Conservation (phyloP, 2,113 vertebrate species). For the Danio rerio region DNA sequence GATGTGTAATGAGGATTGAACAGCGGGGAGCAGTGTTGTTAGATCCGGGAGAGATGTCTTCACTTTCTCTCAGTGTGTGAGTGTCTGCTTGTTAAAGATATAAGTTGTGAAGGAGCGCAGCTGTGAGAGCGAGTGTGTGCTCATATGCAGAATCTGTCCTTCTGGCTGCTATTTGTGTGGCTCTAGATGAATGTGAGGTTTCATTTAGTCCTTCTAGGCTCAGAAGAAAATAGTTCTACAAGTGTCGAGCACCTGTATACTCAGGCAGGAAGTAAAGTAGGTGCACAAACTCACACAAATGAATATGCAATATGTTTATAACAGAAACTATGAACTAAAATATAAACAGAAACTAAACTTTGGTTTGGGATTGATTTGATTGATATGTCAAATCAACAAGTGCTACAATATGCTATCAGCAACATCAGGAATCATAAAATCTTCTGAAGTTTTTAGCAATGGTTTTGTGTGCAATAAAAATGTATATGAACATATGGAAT, state of each 20-base stretch:
- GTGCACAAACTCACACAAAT: neutral
- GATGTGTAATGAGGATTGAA: constrained; percentile 37
- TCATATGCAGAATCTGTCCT: neutral
- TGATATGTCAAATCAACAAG: neutral
- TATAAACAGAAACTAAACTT: no score
- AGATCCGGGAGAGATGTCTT: constrained; percentile 7
- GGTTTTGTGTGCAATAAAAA: no score
- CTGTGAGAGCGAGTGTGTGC: neutral
- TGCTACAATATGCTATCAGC: neutral
- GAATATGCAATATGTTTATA: no score
- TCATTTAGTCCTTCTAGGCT: neutral
- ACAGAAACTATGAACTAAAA: no score
- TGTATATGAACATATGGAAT: no score
- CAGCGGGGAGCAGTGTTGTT: neutral
- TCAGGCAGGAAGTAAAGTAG: neutral
- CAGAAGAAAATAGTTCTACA: constrained; percentile 12
- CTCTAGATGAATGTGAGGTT: neutral
- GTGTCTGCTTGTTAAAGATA: constrained; percentile 24
- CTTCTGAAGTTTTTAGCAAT: no score
- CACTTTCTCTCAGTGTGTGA: constrained; percentile 9
- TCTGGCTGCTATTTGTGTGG: neutral
- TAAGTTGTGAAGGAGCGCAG: neutral
- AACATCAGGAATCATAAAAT: no score
- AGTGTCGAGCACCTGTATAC: constrained; percentile 15
- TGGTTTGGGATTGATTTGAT: neutral